These are phyloP conservation scores for Lethenteron camtschaticum DNA, from an alignment of 2,113 vertebrate species.

Conservation along the genomic window DNA sequence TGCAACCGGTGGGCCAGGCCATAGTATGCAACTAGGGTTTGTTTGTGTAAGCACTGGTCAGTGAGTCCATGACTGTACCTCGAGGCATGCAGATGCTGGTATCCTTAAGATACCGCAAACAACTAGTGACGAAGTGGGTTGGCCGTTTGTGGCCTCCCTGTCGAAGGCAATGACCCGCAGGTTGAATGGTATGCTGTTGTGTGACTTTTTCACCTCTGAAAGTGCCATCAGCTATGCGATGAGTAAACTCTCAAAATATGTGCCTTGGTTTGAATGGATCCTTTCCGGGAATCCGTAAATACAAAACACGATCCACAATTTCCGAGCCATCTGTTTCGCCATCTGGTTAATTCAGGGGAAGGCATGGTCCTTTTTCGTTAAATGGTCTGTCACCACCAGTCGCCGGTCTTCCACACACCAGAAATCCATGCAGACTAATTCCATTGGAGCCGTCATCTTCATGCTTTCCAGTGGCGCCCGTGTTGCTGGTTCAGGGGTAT, in stretches of 20 bases:
- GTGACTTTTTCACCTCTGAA: slow-evolving; percentile 5
- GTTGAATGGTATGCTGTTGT: neutral
- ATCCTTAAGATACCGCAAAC: too few species aligned
- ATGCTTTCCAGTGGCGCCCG: slow-evolving; percentile 8
- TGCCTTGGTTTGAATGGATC: slow-evolving; percentile 3
- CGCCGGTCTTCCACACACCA: neutral
- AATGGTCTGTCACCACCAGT: slow-evolving; percentile 5
- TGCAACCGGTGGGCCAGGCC: too few species aligned
- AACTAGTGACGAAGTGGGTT: too few species aligned
- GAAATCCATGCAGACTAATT: slow-evolving; percentile 8
- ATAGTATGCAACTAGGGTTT: too few species aligned
- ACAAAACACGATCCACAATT: neutral
- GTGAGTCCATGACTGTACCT: too few species aligned
- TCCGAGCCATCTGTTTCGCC: neutral
- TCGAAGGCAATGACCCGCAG: too few species aligned
- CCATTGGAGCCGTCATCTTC: slow-evolving; percentile 7
- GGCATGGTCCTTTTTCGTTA: neutral
- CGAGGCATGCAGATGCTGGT: too few species aligned
- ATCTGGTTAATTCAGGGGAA: neutral
- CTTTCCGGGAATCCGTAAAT: slow-evolving; percentile 2
- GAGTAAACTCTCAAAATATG: neutral
- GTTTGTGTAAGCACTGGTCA: too few species aligned
- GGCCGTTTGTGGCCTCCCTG: too few species aligned
- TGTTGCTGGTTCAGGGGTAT: slow-evolving; percentile 9
- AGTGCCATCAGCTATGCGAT: neutral